Evolutionary conservation across 2,113 vertebrate genomes (phyloP), one percentile per base, ranked within the genome.

Genomic region (Anser brachyrhynchus): DNA sequence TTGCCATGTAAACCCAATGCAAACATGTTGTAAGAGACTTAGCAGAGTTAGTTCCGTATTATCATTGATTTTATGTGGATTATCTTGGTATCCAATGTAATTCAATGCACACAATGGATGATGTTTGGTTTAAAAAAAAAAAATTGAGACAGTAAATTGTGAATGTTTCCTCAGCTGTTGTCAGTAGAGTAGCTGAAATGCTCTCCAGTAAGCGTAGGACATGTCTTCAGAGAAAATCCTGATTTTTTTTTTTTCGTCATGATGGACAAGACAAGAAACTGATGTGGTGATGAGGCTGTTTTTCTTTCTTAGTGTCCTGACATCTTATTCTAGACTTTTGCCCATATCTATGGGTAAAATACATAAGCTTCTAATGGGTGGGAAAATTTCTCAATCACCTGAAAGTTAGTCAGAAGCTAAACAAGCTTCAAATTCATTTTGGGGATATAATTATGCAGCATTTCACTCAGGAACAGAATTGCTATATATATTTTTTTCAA

Each of bases 91-190:
- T 92, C 77, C 69, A 52, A 55, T 83, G 84, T 59, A 83, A 80
- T 89, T 90, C 5, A 26, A 87, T 64, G 43, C 61, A 58, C 3
- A 3, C 20, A 26, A 9, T 25, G 77, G 52, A 77, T 57, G 88
- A 62, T 66, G 52, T 75, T 84, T 67, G 31, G 73, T 62, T 37
- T 35, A 35, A 23, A 35, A 26, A n/a, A 67, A 88, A 77, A 80
- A 37, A 37, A 37, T 37, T 59, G 22, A 10, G 41, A 90, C 67
- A 51, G 43, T 90, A 77, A 91, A 41, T 92, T 89, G 59, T 90
- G 74, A 82, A 62, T 78, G 28, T 33, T 95, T 89, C 64, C 49
- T 85, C 66, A 95, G 83, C 70, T 73, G 64, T 52, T 96, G n/a
- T 79, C 81, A 77, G 39, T 62, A 95, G 61, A 92, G 84, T 84